Evolutionary conservation across 2,797 vertebrate species (phyloP), one percentile per base, ranked within the genome.

Genomic region (Pempheris klunzingeri): DNA sequence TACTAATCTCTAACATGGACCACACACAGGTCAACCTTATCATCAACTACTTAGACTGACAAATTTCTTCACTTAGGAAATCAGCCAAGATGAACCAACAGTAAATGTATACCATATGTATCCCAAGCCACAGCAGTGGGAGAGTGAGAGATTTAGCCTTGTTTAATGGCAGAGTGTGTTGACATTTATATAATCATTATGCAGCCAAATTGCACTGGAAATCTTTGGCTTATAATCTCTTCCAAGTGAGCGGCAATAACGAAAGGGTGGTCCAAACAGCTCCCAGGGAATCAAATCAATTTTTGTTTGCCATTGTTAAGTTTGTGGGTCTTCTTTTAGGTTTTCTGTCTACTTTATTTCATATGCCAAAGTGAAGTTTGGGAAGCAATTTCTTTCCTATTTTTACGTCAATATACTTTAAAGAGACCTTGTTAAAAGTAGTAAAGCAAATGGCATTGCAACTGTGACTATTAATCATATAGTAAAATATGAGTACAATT

Each of bases 101-200:
- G 55, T 58, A 78, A 87, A 89, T 78, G 70, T 52, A 64, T 66
- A 88, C 77, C 87, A 85, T 74, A 72, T 83, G 81, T 71, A 32
- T 73, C 22, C 41, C 18, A 1, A 22, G 39, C 71, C 43, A 1
- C 46, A 50, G 83, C 18, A 18, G 39, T 52, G 74, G 71, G 71
- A 64, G 70, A 46, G 78, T 3, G n/a, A 46, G 71, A 60, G 75
- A 32, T 64, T 47, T 43, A 49, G 68, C 62, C 76, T 76, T 67
- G 61, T 78, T 83, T 89, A 86, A 89, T 75, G 74, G 62, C 55
- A 20, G 43, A 74, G 55, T 5, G 4, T 46, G 86, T 74, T 83
- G 80, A 90, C 72, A 71, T 88, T 87, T 79, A 74, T 81, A 76
- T 74, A 71, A 84, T 80, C 26, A 15, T 78, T 72, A 82, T 49